Evolutionary conservation across 2,888 invertebrate species (phyloP), one percentile per base, ranked within the genome.

Genomic region (Osedax fenrisi): DNA sequence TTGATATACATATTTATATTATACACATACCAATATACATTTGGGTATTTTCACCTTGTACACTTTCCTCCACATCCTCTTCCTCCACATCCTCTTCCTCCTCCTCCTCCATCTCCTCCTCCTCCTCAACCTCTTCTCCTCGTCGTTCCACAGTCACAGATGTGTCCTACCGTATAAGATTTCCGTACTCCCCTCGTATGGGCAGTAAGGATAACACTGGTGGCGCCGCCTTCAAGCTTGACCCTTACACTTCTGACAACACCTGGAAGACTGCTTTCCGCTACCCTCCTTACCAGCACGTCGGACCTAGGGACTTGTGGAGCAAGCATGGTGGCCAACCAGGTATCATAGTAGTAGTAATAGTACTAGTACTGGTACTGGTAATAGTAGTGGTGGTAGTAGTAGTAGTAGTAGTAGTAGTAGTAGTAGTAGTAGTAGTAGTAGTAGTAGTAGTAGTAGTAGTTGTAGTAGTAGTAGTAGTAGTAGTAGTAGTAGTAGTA

Each of bases 231-330:
- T 68, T 68, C 22, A 26, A 13, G 10, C 26, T 56, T 21, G 70
- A 74, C 59, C 77, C 77, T 0, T 78, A 80, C 24, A 75, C 74
- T 3, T 59, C 71, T 10, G 80, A 82, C 69, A 80, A 80, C 25
- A 86, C 88, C 73, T 92, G 92, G 92, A 85, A 87, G 21, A 91
- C 92, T 0, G 88, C 89, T 80, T 81, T 87, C 2, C 83, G 89
- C 66, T 92, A 89, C 83, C 89, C 89, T 0, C 78, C 86, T 27
- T 89, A 88, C 82, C 89, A 89, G 82, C 80, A 84, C 2, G 86
- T 88, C 1, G 91, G 91, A 1, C 91, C 91, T 0, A 85, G 92
- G 77, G 87, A 88, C 72, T 84, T 86, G 2, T 79, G 80, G 0
- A 79, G 80, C 0, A 69, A 75, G 0, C 86, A 86, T 78, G 89